Percentiles rank a stretch among this genome's conserved stretches.
Evolutionary conservation across 1,140 invertebrate species (phyloP).

Genomic region (Pseudobourletiella spinata): DNA sequence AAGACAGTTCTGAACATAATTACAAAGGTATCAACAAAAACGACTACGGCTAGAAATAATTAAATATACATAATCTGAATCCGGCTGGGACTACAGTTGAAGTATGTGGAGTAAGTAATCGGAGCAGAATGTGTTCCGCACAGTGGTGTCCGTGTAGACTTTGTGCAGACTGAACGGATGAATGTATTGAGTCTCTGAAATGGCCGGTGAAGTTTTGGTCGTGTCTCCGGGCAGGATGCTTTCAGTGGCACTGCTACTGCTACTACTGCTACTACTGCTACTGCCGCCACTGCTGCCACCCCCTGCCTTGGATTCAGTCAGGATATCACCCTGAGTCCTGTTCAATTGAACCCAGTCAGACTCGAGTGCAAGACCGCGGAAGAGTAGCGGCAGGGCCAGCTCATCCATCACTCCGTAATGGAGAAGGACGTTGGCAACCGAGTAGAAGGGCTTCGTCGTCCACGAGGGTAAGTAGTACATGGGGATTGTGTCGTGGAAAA

Average conservation of each 20-base stretch:
- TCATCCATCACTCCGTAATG: conserved; percentile 38
- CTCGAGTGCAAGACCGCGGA: conserved; percentile 34
- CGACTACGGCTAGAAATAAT: not conserved
- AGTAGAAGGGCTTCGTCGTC: conserved; percentile 35
- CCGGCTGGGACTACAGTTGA: conserved; percentile 8
- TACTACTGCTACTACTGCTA: not conserved
- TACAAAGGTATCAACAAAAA: conserved; percentile 5
- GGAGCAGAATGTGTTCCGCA: conserved; percentile 35
- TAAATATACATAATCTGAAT: not conserved
- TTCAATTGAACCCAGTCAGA: conserved; percentile 16
- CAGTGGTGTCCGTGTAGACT: conserved; percentile 30
- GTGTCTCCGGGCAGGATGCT: not conserved
- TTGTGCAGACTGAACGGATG: conserved; percentile 38
- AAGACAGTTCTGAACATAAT: not conserved
- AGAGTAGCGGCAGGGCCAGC: conserved; percentile 36
- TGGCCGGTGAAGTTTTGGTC: conserved; percentile 11
- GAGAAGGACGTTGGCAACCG: conserved; percentile 38
- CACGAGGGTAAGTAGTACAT: conserved; percentile 37
- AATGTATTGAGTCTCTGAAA: conserved; percentile 30
- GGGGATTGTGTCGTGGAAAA: conserved; percentile 37
- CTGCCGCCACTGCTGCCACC: not conserved
- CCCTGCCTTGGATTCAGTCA: not conserved
- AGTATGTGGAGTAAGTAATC: conserved; percentile 35
- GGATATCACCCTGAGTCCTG: conserved; percentile 1
- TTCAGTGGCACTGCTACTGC: not conserved